These are phyloP conservation scores for Scrobipalpa costella DNA, from an alignment of 2,888 invertebrate genomes.

Conservation along the genomic window DNA sequence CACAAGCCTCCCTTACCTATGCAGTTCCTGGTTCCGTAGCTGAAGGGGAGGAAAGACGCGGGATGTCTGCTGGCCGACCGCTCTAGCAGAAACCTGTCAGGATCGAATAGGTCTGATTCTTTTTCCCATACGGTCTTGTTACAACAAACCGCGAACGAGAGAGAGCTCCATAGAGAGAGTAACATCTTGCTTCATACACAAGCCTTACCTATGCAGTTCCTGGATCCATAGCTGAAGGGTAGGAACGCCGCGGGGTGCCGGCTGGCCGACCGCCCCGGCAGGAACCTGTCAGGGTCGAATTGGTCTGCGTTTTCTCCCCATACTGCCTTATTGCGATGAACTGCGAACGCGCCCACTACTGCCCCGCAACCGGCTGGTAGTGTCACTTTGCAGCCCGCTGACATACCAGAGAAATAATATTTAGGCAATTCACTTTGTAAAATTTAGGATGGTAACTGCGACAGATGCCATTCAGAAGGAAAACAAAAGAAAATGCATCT, in stretches of 20 bases:
- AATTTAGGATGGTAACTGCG: no score
- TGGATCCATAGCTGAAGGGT: constrained; percentile 74
- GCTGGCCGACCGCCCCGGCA: constrained; percentile 69
- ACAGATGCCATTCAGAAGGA: no score
- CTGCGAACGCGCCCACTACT: constrained; percentile 67
- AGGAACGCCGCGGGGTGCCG: constrained; percentile 72
- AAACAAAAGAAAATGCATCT: no score
- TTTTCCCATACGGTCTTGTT: constrained; percentile 78
- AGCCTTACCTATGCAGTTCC: constrained; percentile 74
- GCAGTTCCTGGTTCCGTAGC: constrained; percentile 73
- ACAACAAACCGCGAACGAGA: constrained; percentile 74
- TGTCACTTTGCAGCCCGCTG: constrained; percentile 65
- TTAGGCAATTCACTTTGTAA: neutral
- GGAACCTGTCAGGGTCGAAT: constrained; percentile 83
- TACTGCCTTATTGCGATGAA: constrained; percentile 72
- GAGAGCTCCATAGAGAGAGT: no score
- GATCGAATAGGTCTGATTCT: constrained; percentile 80
- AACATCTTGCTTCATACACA: neutral
- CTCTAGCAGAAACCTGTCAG: constrained; percentile 82
- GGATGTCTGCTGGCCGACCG: constrained; percentile 64
- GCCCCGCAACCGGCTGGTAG: constrained; percentile 70
- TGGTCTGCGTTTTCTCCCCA: constrained; percentile 80
- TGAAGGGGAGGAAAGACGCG: constrained; percentile 73
- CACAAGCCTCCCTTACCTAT: constrained; percentile 52
- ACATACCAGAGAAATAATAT: constrained; percentile 19